Base-by-base conservation (phyloP, 2,888 invertebrate genomes). In the Nematopogon swammerdamellus region DNA sequence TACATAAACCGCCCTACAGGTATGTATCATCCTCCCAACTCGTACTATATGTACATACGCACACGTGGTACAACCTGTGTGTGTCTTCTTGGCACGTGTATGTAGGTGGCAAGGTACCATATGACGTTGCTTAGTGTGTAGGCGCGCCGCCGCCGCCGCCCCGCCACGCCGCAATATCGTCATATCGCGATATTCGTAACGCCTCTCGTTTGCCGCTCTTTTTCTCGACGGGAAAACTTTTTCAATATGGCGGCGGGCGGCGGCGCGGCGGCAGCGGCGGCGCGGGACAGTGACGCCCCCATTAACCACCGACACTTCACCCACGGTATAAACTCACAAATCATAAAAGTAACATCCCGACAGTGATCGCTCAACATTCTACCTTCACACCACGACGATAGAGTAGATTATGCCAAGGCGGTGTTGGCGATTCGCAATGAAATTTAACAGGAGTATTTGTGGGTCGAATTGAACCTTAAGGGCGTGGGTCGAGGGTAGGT, bases 311-410 rank as follows among this genome's bases (percentile, higher is more conserved):
- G 73, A 71, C 76, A 77, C 79, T 77, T 76, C 77, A 76, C 76
- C 75, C 76, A 72, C 67, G 72, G 74, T 76, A 77, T 77, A 79
- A 80, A 79, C 79, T 79, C 77, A 80, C 80, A 79, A 80, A 80
- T 80, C 79, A 79, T 77, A 74, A 75, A 76, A 76, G 68, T 70
- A 66, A 70, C 66, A 67, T 68, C 67, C 59, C 48, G 51, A 49
- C 52, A 47, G 53, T 51, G 43, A 17, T 42, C 65, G 63, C 51
- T 57, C 63, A 57, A 74, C 60, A 63, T 55, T 60, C 59, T 54
- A 63, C 70, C 60, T 57, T 66, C 64, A 56, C 19, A 2, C 56
- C 3, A 29, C 29, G 42, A 10, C 44, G 57, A 3, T 60, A 74
- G 61, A 63, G 70, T 60, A 53, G 59, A 67, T 58, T 65, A 58